phyloP scores from a whole-genome alignment of 1,140 invertebrate genomes.

The Cecropterus lyciades region DNA sequence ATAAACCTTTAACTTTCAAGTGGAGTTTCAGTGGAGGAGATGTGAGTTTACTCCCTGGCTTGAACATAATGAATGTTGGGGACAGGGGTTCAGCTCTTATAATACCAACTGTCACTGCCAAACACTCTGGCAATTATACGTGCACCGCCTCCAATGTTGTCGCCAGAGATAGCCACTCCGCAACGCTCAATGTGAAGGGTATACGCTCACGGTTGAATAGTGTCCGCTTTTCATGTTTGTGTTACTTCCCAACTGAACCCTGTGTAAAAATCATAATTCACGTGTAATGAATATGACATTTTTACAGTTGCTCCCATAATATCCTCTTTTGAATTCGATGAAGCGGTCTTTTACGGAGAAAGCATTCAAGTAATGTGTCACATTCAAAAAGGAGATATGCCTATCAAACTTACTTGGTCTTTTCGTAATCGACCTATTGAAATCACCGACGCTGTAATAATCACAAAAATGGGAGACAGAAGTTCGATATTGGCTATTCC shows the following conservation, averaged over 20 bases:
- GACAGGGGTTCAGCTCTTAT: constrained; percentile 83
- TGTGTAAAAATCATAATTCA: constrained; percentile 26
- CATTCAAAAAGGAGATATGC: constrained; percentile 88
- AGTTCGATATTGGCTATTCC: constrained; percentile 91
- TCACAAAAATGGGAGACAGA: constrained; percentile 88
- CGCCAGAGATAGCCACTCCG: constrained; percentile 88
- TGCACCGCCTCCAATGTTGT: constrained; percentile 91
- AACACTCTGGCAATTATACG: constrained; percentile 91
- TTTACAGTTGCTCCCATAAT: constrained; percentile 86
- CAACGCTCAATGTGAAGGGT: constrained; percentile 86
- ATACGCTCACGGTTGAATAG: constrained; percentile 58
- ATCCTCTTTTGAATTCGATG: constrained; percentile 86
- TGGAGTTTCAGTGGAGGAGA: constrained; percentile 86
- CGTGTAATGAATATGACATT: constrained; percentile 35
- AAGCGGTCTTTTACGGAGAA: constrained; percentile 89
- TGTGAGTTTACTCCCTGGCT: constrained; percentile 77
- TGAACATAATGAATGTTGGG: constrained; percentile 86
- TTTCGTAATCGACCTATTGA: constrained; percentile 84
- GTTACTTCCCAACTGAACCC: constrained; percentile 42
- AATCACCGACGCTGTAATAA: constrained; percentile 80
- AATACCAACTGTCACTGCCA: constrained; percentile 85
- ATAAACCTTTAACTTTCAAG: constrained; percentile 87
- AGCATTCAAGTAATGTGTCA: constrained; percentile 88
- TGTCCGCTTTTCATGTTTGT: constrained; percentile 65
- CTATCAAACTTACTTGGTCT: constrained; percentile 86